A percentile compares a stretch with the other conserved stretches of the same genome.
Evolutionary conservation across 2,113 vertebrate species (phyloP).

Genomic region (Platysternon megacephalum): DNA sequence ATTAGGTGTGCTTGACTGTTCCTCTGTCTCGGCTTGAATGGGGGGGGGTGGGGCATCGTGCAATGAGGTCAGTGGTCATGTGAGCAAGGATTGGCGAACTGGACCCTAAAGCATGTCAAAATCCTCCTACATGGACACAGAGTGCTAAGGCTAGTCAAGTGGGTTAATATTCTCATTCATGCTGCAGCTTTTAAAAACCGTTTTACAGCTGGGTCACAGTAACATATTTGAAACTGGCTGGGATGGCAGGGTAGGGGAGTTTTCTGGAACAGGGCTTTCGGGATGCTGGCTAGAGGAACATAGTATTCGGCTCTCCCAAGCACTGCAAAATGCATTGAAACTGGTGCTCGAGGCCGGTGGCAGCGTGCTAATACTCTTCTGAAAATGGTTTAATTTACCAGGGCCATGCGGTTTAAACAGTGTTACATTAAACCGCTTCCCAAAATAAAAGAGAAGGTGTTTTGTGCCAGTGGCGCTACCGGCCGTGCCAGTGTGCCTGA

Average conservation of each 20-base stretch:
- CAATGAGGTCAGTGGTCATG: not conserved
- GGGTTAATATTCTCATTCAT: not conserved
- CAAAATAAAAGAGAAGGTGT: not conserved
- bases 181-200: not conserved
- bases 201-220: not conserved
- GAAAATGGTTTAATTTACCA: not conserved
- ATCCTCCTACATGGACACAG: not conserved
- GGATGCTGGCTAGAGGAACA: not conserved
- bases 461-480: constrained; percentile 20
- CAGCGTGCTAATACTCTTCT: not conserved
- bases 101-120: not conserved
- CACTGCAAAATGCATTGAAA: not conserved
- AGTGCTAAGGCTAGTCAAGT: not conserved
- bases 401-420: not conserved
- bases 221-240: not conserved
- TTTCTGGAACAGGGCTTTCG: not conserved
- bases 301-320: not conserved
- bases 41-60: not conserved
- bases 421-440: not conserved
- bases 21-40: not conserved
- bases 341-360: not conserved
- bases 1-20: not conserved
- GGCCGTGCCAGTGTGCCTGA: not conserved
- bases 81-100: not conserved
- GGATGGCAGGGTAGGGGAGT: not conserved